Conservation (phyloP, 2,797 vertebrate species). For the Helostoma temminkii region DNA sequence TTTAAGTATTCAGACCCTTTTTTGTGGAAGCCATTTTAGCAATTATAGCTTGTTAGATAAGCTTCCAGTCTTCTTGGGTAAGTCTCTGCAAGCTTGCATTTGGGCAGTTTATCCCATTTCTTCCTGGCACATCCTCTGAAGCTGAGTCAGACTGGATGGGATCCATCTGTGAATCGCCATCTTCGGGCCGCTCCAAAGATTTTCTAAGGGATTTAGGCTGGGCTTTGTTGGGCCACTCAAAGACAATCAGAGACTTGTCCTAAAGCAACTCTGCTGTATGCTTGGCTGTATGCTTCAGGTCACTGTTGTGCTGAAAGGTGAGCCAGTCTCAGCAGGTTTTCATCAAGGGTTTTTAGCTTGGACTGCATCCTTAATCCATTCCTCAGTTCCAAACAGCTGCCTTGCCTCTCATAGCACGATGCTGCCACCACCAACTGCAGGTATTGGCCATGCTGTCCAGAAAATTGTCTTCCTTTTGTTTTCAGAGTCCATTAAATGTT, state of each 20-base stretch:
- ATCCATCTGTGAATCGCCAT: background rate
- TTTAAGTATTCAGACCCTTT: background rate
- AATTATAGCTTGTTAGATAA: background rate
- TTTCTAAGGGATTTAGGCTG: background rate
- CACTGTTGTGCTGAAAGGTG: background rate
- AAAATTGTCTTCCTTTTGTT: background rate
- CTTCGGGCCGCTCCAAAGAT: background rate
- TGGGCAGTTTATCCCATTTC: background rate
- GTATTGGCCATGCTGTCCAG: no score
- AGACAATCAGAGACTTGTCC: background rate
- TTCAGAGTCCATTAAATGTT: background rate
- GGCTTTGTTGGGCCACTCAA: background rate
- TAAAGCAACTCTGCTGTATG: background rate
- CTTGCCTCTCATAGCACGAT: no score
- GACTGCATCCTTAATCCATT: background rate
- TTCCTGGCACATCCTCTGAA: background rate
- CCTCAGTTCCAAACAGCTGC: background rate
- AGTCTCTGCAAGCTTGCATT: background rate
- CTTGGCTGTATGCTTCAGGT: no score
- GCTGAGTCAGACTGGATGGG: background rate
- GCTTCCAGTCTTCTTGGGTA: no score
- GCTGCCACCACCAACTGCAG: no score
- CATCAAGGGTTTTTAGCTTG: background rate
- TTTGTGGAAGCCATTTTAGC: background rate
- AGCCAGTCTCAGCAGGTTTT: background rate